These are phyloP conservation scores for Dexiosoma caninum DNA, from an alignment of 2,888 invertebrate genomes.

Conservation along the genomic window DNA sequence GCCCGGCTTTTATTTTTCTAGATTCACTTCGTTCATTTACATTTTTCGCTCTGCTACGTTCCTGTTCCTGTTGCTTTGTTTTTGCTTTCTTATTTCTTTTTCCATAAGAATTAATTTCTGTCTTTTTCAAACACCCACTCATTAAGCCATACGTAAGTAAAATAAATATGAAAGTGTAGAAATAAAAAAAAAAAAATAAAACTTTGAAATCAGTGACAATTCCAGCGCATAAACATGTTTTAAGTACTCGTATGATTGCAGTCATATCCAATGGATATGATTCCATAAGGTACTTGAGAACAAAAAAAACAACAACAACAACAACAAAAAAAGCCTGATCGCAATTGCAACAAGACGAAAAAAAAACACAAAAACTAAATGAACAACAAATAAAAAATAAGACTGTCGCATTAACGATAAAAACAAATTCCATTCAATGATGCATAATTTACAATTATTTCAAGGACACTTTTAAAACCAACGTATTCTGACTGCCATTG, in stretches of 20 bases:
- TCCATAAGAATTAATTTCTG: too few relatives aligned
- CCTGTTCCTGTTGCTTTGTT: too few relatives aligned
- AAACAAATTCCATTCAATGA: slow-evolving; percentile 60
- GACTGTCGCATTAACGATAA: slow-evolving; percentile 44
- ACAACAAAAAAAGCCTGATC: slow-evolving; percentile 18
- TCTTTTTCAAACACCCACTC: slow-evolving; percentile 38
- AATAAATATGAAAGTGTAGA: slow-evolving; percentile 18
- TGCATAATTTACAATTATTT: slow-evolving; percentile 77
- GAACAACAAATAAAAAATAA: not conserved
- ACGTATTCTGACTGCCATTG: slow-evolving; percentile 52
- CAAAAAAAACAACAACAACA: not conserved
- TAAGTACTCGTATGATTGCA: slow-evolving; percentile 8
- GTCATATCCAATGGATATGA: slow-evolving; percentile 20
- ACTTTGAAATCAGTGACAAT: slow-evolving; percentile 29
- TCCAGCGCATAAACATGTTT: slow-evolving; percentile 22
- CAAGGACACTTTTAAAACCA: slow-evolving; percentile 72
- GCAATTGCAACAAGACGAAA: slow-evolving; percentile 1
- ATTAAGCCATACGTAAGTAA: slow-evolving; percentile 6
- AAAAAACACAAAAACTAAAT: not conserved
- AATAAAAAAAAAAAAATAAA: too few relatives aligned
- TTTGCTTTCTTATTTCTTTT: too few relatives aligned
- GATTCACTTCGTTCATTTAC: too few relatives aligned
- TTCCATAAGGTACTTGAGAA: not conserved
- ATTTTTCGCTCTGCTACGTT: too few relatives aligned
- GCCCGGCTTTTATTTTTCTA: too few relatives aligned